These are phyloP conservation scores for Melanotaenia pygmaea DNA, from an alignment of 2,797 vertebrate genomes.

Conservation along the genomic window DNA sequence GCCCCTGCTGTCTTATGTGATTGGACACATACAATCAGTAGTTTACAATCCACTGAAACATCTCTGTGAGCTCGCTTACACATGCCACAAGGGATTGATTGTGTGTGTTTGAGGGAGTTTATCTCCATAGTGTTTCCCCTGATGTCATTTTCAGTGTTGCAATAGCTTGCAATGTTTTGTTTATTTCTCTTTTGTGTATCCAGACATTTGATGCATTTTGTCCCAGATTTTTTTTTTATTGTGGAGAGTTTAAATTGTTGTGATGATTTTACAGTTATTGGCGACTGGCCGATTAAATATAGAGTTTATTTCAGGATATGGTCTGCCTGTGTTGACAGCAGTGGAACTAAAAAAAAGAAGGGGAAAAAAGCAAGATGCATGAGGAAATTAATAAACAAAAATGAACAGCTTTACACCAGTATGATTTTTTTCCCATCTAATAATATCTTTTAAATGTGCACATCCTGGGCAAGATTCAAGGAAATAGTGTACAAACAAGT, in stretches of 20 bases:
- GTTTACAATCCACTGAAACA: constrained; percentile 62
- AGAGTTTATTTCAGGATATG: constrained; percentile 72
- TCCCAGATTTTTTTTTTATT: constrained; percentile 22
- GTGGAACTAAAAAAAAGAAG: constrained; percentile 41
- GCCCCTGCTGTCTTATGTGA: constrained; percentile 51
- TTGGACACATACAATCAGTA: constrained; percentile 22
- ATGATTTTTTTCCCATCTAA: constrained; percentile 12
- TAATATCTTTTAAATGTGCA: constrained; percentile 31
- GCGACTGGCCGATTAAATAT: constrained; percentile 49
- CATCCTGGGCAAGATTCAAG: constrained; percentile 15
- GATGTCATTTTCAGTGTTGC: constrained; percentile 54
- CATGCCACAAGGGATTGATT: constrained; percentile 47
- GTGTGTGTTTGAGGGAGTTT: constrained; percentile 52
- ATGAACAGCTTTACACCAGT: neutral
- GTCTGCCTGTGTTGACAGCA: constrained; percentile 74
- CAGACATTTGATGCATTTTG: constrained; percentile 25
- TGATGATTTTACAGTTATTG: constrained; percentile 40
- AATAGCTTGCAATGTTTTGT: constrained; percentile 59
- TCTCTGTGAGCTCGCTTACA: constrained; percentile 66
- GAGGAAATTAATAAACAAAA: constrained; percentile 40
- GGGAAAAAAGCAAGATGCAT: constrained; percentile 13
- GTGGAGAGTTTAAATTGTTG: constrained; percentile 33
- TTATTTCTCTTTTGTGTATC: constrained; percentile 36
- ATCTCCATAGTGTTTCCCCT: constrained; percentile 43
- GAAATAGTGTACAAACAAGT: constrained; percentile 32